phyloP scores from a whole-genome alignment of 2,797 vertebrate genomes.

The Amniataba percoides region DNA sequence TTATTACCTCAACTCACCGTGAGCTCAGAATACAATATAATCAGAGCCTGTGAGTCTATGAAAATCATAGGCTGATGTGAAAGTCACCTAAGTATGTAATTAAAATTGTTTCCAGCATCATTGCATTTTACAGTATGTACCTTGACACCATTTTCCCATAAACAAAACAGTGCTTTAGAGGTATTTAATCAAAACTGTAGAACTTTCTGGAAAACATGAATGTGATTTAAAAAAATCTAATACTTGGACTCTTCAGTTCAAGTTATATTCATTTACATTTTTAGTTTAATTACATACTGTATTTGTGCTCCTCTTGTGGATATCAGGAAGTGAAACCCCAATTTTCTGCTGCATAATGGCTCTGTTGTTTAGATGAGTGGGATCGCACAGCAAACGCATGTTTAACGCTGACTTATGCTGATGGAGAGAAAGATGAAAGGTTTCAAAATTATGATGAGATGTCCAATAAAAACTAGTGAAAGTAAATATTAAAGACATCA shows the following conservation, averaged over 20 bases:
- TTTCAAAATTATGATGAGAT: not conserved
- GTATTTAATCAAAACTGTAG: not conserved
- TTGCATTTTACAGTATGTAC: not conserved
- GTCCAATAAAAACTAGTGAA: not conserved
- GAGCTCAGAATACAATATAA: not conserved
- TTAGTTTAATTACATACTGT: slow-evolving; percentile 82
- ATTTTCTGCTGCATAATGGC: slow-evolving; percentile 74
- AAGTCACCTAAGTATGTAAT: slow-evolving; percentile 20
- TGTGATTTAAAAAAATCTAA: not conserved
- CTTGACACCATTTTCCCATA: not conserved
- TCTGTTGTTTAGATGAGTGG: slow-evolving; percentile 79
- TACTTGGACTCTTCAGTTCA: not conserved
- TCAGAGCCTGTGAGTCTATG: too few species aligned
- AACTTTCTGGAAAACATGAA: slow-evolving; percentile 24
- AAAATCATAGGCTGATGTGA: not conserved
- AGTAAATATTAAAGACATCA: not conserved
- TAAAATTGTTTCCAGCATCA: slow-evolving; percentile 6
- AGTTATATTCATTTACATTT: slow-evolving; percentile 7
- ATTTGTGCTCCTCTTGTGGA: slow-evolving; percentile 78
- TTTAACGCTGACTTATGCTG: slow-evolving; percentile 85
- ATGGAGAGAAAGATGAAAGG: slow-evolving; percentile 52
- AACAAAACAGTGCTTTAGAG: not conserved
- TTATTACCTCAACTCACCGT: slow-evolving; percentile 18
- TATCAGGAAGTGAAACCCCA: slow-evolving; percentile 84
- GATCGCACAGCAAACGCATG: slow-evolving; percentile 82